phyloP scores from a whole-genome alignment of 2,888 invertebrate genomes.

The Netelia fuscicornis region DNA sequence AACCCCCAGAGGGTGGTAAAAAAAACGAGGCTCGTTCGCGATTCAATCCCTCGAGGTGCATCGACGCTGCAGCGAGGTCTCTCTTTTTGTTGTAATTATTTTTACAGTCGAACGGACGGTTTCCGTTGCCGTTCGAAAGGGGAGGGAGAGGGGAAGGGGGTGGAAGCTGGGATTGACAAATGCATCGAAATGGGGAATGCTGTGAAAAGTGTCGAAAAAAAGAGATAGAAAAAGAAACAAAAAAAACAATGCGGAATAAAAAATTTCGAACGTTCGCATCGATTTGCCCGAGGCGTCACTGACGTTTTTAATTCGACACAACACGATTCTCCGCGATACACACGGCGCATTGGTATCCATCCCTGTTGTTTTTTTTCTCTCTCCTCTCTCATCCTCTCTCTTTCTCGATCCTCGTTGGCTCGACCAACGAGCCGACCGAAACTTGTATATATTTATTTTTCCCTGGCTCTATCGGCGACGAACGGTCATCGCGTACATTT shows the following conservation, averaged over 20 bases:
- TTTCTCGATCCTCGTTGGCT: background rate
- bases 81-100: slow-evolving; percentile 47
- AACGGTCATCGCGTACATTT: slow-evolving; percentile 62
- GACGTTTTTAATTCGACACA: slow-evolving; percentile 66
- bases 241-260: slow-evolving; percentile 44
- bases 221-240: slow-evolving; percentile 35
- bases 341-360: background rate
- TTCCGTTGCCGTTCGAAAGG: slow-evolving; percentile 13
- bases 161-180: slow-evolving; percentile 43
- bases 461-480: slow-evolving; percentile 37
- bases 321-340: slow-evolving; percentile 30
- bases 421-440: background rate
- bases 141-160: background rate
- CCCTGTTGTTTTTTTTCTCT: background rate
- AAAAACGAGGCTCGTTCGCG: background rate
- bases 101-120: slow-evolving; percentile 45
- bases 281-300: slow-evolving; percentile 44
- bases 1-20: too few relatives aligned
- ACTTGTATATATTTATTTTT: slow-evolving; percentile 66
- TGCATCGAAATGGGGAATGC: slow-evolving; percentile 1
- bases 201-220: slow-evolving; percentile 18
- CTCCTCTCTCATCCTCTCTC: background rate
- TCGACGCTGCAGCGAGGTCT: background rate
- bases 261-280: slow-evolving; percentile 41
- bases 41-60: background rate